Conservation (phyloP, 2,797 vertebrate species). For the Lemur catta region DNA sequence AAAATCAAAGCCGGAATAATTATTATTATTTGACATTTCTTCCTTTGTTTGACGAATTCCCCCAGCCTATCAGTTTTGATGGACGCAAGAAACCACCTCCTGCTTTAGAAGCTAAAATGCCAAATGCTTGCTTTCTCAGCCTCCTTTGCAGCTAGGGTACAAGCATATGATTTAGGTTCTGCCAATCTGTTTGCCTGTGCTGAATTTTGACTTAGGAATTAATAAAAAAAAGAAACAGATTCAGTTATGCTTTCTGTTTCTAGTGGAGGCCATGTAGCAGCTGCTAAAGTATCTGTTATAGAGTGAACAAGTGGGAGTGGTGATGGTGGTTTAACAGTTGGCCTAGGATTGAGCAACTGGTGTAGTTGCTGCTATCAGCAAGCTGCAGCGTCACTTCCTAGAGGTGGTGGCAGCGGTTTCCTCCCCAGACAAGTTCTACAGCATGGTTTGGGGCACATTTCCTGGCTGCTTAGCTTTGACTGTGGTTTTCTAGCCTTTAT, state of each 20-base stretch:
- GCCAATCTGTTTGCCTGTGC: slow-evolving; percentile 39
- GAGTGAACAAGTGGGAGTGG: not conserved
- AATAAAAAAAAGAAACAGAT: slow-evolving; percentile 28
- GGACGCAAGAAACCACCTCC: not conserved
- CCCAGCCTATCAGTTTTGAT: not conserved
- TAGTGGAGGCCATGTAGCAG: not conserved
- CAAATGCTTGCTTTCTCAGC: slow-evolving; percentile 34
- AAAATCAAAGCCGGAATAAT: not conserved
- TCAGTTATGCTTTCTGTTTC: slow-evolving; percentile 45
- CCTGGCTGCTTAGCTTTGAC: not conserved
- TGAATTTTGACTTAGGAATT: slow-evolving; percentile 43
- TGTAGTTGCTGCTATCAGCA: not conserved
- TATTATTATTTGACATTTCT: not conserved
- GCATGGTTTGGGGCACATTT: not conserved
- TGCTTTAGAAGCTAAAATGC: not conserved
- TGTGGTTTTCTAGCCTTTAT: not conserved
- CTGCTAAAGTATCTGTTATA: slow-evolving; percentile 24
- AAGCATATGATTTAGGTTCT: slow-evolving; percentile 2
- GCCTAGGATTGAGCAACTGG: not conserved
- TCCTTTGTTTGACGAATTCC: not conserved
- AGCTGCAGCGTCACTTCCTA: not conserved
- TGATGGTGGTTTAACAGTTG: not conserved
- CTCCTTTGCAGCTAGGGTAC: slow-evolving; percentile 54
- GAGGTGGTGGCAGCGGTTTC: not conserved
- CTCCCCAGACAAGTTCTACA: not conserved